phyloP scores from a whole-genome alignment of 2,888 invertebrate genomes.

The Caenorhabditis japonica region DNA sequence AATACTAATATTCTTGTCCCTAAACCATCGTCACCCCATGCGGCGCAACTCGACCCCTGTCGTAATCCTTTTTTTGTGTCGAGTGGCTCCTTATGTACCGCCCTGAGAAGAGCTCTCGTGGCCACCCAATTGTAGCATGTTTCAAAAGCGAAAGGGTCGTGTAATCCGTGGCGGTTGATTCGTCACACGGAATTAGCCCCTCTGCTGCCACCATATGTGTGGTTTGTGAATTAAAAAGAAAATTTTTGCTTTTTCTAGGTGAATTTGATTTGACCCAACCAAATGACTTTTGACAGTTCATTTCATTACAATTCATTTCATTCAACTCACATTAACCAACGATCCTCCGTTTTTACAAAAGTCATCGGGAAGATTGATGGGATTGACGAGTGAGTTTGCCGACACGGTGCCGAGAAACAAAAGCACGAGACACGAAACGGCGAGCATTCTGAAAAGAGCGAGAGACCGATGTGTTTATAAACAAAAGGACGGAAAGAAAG shows the following conservation, averaged over 20 bases:
- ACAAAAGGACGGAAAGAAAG: slow-evolving; percentile 27
- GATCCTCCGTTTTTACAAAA: slow-evolving; percentile 62
- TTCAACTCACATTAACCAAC: slow-evolving; percentile 57
- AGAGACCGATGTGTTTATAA: slow-evolving; percentile 34
- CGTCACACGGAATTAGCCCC: slow-evolving; percentile 40
- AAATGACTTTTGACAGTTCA: slow-evolving; percentile 31
- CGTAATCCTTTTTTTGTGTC: slow-evolving; percentile 51
- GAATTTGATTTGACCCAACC: slow-evolving; percentile 27
- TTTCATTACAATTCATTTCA: too few species aligned
- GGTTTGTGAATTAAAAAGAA: slow-evolving; percentile 30
- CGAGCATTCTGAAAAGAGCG: slow-evolving; percentile 38
- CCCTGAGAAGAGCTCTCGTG: slow-evolving; percentile 39
- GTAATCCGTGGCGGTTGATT: slow-evolving; percentile 47
- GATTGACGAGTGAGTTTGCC: slow-evolving; percentile 41
- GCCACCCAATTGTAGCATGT: slow-evolving; percentile 42
- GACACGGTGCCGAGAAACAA: slow-evolving; percentile 22
- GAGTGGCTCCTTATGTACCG: slow-evolving; percentile 49
- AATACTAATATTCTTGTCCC: slow-evolving; percentile 27
- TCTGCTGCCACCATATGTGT: slow-evolving; percentile 37
- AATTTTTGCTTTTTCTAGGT: slow-evolving; percentile 35
- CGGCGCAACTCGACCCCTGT: slow-evolving; percentile 47
- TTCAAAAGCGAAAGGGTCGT: slow-evolving; percentile 21
- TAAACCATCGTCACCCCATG: slow-evolving; percentile 32
- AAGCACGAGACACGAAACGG: too few species aligned
- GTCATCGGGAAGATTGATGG: slow-evolving; percentile 50